phyloP scores from a whole-genome alignment of 2,888 invertebrate genomes.

The Noctua fimbriata region DNA sequence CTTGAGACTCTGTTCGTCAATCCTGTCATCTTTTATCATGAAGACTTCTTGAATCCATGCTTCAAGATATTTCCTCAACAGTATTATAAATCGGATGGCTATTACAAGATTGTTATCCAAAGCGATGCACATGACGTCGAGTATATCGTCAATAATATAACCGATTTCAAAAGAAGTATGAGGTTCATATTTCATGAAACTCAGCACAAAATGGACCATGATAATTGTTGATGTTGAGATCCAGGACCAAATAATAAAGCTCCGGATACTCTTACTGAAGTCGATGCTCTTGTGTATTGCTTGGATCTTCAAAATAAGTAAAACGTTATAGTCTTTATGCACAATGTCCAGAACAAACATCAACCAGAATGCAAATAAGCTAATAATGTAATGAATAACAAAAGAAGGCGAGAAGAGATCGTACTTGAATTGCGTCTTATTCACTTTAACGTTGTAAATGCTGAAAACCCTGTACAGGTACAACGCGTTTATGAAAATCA shows the following conservation, averaged over 20 bases:
- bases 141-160: background rate
- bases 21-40: background rate
- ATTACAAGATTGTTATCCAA: background rate
- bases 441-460: background rate
- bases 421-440: constrained; percentile 7
- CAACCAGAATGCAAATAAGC: background rate
- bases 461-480: background rate
- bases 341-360: constrained; percentile 2
- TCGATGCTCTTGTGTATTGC: background rate
- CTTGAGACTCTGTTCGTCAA: background rate
- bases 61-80: constrained; percentile 10
- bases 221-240: background rate
- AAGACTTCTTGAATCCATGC: background rate
- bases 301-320: constrained; percentile 24
- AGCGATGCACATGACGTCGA: background rate
- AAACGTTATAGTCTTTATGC: background rate
- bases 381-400: background rate
- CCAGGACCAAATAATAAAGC: constrained; percentile 24
- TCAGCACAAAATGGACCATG: background rate
- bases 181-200: background rate
- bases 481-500: background rate
- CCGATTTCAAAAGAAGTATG: background rate
- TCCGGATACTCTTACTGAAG: background rate
- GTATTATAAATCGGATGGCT: constrained; percentile 14
- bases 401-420: constrained; percentile 8